These are phyloP conservation scores for Pycnomerus fuliginosus DNA, from an alignment of 2,888 invertebrate species.

Conservation along the genomic window DNA sequence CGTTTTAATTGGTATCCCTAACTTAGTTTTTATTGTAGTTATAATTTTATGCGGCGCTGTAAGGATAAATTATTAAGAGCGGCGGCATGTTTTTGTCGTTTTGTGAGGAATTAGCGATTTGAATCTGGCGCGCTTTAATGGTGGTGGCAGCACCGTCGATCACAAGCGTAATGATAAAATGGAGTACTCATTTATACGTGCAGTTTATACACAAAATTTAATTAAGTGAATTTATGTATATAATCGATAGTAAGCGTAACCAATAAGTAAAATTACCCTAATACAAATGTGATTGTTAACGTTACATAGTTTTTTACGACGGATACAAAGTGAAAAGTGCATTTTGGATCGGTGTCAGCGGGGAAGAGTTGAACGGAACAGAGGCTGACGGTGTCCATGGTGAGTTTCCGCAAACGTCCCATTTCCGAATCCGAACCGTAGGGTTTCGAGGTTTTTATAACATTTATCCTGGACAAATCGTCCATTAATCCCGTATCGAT, in stretches of 20 bases:
- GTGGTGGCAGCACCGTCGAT: conserved; percentile 36
- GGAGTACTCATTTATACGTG: conserved; percentile 53
- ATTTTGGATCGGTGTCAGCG: conserved; percentile 26
- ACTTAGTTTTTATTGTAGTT: no score
- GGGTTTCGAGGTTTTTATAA: neutral
- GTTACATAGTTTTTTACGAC: conserved; percentile 30
- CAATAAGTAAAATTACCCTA: conserved; percentile 35
- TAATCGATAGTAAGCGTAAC: conserved; percentile 36
- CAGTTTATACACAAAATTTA: conserved; percentile 52
- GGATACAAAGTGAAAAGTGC: conserved; percentile 34
- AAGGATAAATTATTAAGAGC: neutral
- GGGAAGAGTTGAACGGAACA: conserved; percentile 23
- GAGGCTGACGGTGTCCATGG: conserved; percentile 53
- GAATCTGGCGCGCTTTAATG: conserved; percentile 21
- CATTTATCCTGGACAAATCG: conserved; percentile 3
- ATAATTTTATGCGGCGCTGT: no score
- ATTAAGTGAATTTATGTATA: conserved; percentile 45
- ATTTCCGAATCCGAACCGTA: neutral
- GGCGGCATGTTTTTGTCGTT: no score
- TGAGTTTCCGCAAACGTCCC: conserved; percentile 41
- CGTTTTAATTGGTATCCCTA: no score
- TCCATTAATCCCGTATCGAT: conserved; percentile 10
- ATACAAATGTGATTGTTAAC: conserved; percentile 36
- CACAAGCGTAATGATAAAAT: conserved; percentile 55
- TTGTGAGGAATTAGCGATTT: no score